Evolutionary conservation across 2,113 vertebrate species (phyloP), one percentile per base, ranked within the genome.

Genomic region (Vicugna pacos): DNA sequence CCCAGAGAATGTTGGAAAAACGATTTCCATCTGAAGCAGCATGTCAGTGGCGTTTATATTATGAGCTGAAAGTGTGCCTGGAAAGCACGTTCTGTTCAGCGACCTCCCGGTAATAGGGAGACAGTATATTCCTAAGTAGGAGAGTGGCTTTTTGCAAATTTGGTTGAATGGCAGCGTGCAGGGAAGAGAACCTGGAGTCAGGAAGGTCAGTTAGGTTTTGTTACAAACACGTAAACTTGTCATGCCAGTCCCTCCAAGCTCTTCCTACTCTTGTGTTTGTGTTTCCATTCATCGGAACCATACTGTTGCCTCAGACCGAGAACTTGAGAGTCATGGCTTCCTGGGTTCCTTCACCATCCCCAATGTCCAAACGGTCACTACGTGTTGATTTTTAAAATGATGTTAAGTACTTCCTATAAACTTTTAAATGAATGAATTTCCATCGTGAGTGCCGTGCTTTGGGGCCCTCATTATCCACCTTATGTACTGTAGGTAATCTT

Each of bases 1-100:
- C 92, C 77, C 86, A 28, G 95, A 85, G 93, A 82, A 46, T 35
- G 60, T 16, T 15, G 79, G 16, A 54, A 56, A 92, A 82, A 20
- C 86, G 77, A 85, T 94, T 93, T 91, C 73, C 85, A 28, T 90
- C 67, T 6, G 65, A 65, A 86, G 93, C 92, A 48, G 77, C 90
- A 5, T 42, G 77, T 89, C 67, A n/a, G 20, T 91, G 91, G 16
- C 75, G 48, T 84, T 80, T 65, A 3, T 28, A 0, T n/a, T 50
- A 5, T 8, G 75, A 82, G 26, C 46, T 15, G 30, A 76, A 83
- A 26, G 12, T 8, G 81, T 13, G 67, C 87, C 52, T 73, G 69
- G 30, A 22, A 58, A 58, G 88, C 81, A 10, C 15, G 15, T 50
- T 90, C 84, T 30, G 64, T 50, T 76, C 91, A 4, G 60, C 52